Conservation (phyloP, 2,888 invertebrate species). For the Poecilus cupreus region DNA sequence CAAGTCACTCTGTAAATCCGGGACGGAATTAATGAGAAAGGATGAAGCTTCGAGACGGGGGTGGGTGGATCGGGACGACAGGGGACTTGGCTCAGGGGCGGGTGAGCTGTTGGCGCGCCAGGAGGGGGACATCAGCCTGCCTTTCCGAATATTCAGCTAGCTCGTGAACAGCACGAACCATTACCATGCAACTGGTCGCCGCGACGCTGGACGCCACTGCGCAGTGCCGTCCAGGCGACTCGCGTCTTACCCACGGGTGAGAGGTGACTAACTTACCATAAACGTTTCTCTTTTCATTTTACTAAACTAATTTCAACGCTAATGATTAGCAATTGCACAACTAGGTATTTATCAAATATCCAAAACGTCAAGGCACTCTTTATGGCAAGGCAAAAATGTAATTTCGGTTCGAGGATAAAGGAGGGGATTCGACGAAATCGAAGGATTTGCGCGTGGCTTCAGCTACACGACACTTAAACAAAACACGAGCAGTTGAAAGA, state of each 20-base stretch:
- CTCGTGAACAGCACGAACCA: constrained; percentile 55
- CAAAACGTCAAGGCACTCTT: constrained; percentile 10
- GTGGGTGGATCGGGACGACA: background rate
- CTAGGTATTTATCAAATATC: background rate
- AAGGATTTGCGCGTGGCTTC: constrained; percentile 50
- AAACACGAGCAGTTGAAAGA: constrained; percentile 58
- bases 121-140: constrained; percentile 55
- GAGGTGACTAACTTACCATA: background rate
- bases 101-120: background rate
- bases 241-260: constrained; percentile 6
- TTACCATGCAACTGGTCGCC: constrained; percentile 63
- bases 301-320: constrained; percentile 20
- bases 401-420: background rate
- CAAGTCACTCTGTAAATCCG: constrained; percentile 69
- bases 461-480: constrained; percentile 59
- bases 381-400: constrained; percentile 25
- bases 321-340: background rate
- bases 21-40: constrained; percentile 67
- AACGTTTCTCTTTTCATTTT: background rate
- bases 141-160: constrained; percentile 59
- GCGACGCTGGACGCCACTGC: constrained; percentile 57
- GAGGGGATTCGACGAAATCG: background rate
- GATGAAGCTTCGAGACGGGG: constrained; percentile 61
- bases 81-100: background rate
- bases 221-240: constrained; percentile 17